phyloP scores from a whole-genome alignment of 2,113 vertebrate species.

The Climacteris rufus region DNA sequence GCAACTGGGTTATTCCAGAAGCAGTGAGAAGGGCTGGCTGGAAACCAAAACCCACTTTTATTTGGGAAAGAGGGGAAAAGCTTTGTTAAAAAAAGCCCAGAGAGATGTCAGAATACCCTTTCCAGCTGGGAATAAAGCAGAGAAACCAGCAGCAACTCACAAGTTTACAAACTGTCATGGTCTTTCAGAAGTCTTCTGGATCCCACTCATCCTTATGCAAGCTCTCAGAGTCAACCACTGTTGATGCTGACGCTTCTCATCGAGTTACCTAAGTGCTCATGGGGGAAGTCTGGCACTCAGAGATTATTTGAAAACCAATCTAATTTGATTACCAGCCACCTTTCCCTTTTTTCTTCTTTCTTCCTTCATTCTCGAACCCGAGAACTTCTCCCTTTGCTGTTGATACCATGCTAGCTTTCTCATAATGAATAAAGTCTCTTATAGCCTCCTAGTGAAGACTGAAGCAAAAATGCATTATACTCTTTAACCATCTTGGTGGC shows the following conservation, averaged over 20 bases:
- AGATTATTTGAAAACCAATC: background rate
- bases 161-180: background rate
- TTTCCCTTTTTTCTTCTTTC: background rate
- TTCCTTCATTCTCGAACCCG: background rate
- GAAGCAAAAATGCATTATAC: background rate
- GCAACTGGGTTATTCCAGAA: background rate
- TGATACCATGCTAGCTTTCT: background rate
- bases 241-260: background rate
- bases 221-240: background rate
- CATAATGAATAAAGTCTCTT: no score
- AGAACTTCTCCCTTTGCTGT: background rate
- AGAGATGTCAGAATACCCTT: background rate
- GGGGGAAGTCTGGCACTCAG: background rate
- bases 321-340: background rate
- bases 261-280: background rate
- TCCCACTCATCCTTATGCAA: background rate
- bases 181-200: background rate
- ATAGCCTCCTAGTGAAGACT: background rate
- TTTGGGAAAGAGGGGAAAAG: background rate
- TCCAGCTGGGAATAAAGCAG: background rate
- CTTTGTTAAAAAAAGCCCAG: background rate
- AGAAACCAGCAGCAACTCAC: background rate
- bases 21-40: background rate
- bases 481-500: background rate
- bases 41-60: background rate